A percentile compares a stretch with the other conserved stretches of the same genome.
phyloP scores from a whole-genome alignment of 2,113 vertebrate species.

The Carlito syrichta region DNA sequence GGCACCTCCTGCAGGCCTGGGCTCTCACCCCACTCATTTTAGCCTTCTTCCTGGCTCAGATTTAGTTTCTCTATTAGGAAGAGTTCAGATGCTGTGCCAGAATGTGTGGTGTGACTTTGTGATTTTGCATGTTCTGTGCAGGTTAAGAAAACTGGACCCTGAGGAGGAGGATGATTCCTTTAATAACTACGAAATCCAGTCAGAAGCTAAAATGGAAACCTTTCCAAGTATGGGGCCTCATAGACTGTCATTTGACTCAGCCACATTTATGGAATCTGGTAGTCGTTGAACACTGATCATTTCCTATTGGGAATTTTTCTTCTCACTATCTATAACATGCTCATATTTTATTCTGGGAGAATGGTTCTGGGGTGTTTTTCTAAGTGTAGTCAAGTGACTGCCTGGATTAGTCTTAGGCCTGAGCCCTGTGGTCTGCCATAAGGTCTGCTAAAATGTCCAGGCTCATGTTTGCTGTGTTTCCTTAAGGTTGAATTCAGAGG shows the following conservation, averaged over 20 bases:
- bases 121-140: slow-evolving; percentile 63
- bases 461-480: background rate
- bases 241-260: slow-evolving; percentile 84
- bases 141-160: slow-evolving; percentile 92
- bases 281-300: background rate
- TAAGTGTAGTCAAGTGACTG: background rate
- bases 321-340: background rate
- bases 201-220: slow-evolving; percentile 87
- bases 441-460: background rate
- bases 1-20: background rate
- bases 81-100: background rate
- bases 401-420: background rate
- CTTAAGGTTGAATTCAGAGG: background rate
- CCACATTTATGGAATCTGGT: slow-evolving; percentile 94
- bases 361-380: background rate
- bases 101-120: background rate
- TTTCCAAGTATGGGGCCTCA: slow-evolving; percentile 83
- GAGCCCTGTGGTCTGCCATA: background rate
- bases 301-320: background rate
- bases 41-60: background rate
- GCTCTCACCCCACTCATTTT: background rate
- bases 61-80: background rate
- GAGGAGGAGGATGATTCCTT: slow-evolving; percentile 96
- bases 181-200: slow-evolving; percentile 89
- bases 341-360: background rate